Evolutionary conservation across 1,140 invertebrate genomes (phyloP), one percentile per base, ranked within the genome.

Genomic region (Aphelinus certus): DNA sequence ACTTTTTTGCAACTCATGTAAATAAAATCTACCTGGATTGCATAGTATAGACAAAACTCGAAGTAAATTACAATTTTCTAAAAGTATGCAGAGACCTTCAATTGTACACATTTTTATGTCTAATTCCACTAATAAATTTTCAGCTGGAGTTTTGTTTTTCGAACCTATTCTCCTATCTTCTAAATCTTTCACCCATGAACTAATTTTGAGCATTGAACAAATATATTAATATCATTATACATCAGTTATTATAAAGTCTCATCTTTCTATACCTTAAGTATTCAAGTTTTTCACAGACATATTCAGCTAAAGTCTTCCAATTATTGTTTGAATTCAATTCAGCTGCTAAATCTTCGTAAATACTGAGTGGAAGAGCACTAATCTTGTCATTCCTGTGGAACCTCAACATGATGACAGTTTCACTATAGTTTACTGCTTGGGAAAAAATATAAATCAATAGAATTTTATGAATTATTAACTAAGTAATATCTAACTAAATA

Each of bases 61-160:
- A 5, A 74, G 10, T 53, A 86, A 80, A 58, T 81, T 73, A 53
- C 83, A 83, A 47, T 83, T 74, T 65, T 79, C 71, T 7, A 85
- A 71, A 26, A 84, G 48, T 48, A 56, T 67, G 63, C 73, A 68
- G 5, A 86, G 73, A 65, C 80, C 76, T 77, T 77, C 82, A 43
- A 84, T 65, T 6, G 78, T 82, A 42, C 83, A 85, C 80, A 84
- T 79, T 77, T 80, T 79, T 61, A 78, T 78, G 61, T 75, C 78
- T 48, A 86, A 75, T 72, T 84, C 80, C 9, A 76, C 68, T 2
- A 86, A 56, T 45, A 86, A 46, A 65, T 79, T 82, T 47, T 80
- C 78, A 0, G 80, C 79, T 48, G 82, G 79, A 43, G 81, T 62
- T 69, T 68, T 79, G 60, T 73, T 71, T 10, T 64, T 49, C 6